Percentiles rank a stretch among this genome's conserved stretches.
phyloP scores from a whole-genome alignment of 2,888 invertebrate genomes.

The Luffia ferchaultella region DNA sequence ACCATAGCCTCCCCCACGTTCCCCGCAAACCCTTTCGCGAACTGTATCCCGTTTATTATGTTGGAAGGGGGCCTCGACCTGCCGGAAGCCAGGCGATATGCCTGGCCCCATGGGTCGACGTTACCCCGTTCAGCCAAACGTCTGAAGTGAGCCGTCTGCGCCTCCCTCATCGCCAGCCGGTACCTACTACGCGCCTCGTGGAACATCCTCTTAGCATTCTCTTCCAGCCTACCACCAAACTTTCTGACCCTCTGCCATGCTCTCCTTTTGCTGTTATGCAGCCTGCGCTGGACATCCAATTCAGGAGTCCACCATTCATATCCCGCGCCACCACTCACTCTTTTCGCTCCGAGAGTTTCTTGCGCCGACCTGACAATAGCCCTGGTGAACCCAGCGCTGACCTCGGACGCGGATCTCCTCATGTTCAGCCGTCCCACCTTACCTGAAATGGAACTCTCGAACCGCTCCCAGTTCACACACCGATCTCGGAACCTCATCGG shows the following conservation, averaged over 20 bases:
- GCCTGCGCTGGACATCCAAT: slow-evolving; percentile 6
- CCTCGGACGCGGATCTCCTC: not conserved
- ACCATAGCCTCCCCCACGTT: slow-evolving; percentile 13
- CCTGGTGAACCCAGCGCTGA: slow-evolving; percentile 1
- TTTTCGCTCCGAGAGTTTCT: slow-evolving; percentile 4
- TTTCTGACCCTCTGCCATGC: slow-evolving; percentile 10
- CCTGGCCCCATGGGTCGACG: slow-evolving; percentile 14
- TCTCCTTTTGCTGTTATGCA: slow-evolving; percentile 2
- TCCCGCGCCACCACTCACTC: not conserved
- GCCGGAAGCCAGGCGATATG: slow-evolving; percentile 17
- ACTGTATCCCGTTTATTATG: slow-evolving; percentile 10
- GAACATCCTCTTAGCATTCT: not conserved
- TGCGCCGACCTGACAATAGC: slow-evolving; percentile 4
- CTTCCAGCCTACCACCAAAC: not conserved
- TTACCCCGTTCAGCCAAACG: slow-evolving; percentile 11
- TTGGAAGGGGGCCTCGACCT: slow-evolving; percentile 14
- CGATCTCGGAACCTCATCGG: not conserved
- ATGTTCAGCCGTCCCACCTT: not conserved
- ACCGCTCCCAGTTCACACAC: not conserved
- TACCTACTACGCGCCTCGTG: slow-evolving; percentile 2
- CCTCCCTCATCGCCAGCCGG: slow-evolving; percentile 7
- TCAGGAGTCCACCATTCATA: slow-evolving; percentile 14
- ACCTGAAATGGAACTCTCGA: not conserved
- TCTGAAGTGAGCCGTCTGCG: slow-evolving; percentile 6
- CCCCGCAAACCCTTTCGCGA: slow-evolving; percentile 6